phyloP scores from a whole-genome alignment of 1,140 invertebrate species.

The Aradophagus sp. region DNA sequence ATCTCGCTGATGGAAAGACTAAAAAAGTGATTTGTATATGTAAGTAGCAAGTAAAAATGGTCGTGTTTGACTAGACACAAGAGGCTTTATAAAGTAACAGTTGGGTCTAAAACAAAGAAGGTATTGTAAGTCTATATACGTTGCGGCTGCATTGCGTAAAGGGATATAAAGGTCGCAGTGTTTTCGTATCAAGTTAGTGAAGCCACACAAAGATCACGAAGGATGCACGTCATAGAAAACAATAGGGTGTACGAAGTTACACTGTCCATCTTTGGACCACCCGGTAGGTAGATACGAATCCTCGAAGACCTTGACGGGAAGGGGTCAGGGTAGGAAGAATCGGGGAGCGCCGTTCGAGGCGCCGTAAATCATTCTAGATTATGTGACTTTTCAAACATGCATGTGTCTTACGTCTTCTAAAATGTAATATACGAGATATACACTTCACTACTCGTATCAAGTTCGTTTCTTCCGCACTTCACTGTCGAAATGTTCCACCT shows the following conservation, averaged over 20 bases:
- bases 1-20: conserved; percentile 1
- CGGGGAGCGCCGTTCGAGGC: conserved; percentile 58
- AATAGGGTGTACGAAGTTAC: conserved; percentile 52
- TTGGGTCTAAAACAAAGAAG: conserved; percentile 51
- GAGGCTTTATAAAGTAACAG: conserved; percentile 51
- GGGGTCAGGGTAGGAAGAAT: conserved; percentile 61
- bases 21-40: conserved; percentile 8
- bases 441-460: conserved; percentile 48
- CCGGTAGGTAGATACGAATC: conserved; percentile 64
- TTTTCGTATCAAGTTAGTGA: conserved; percentile 52
- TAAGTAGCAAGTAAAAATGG: conserved; percentile 26
- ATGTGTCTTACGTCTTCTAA: conserved; percentile 60
- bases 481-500: conserved; percentile 45
- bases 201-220: conserved; percentile 45
- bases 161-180: conserved; percentile 49
- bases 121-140: conserved; percentile 35
- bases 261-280: conserved; percentile 61
- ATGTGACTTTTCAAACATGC: conserved; percentile 69
- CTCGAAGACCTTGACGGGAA: conserved; percentile 61
- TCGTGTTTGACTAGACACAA: conserved; percentile 13
- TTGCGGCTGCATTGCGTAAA: conserved; percentile 42
- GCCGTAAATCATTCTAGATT: conserved; percentile 69
- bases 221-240: conserved; percentile 52
- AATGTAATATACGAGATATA: conserved; percentile 61
- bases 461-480: conserved; percentile 41